Percentiles rank a stretch among this genome's conserved stretches.
These are phyloP conservation scores for Hemicordylus capensis DNA, from an alignment of 2,113 vertebrate genomes.

Conservation along the genomic window DNA sequence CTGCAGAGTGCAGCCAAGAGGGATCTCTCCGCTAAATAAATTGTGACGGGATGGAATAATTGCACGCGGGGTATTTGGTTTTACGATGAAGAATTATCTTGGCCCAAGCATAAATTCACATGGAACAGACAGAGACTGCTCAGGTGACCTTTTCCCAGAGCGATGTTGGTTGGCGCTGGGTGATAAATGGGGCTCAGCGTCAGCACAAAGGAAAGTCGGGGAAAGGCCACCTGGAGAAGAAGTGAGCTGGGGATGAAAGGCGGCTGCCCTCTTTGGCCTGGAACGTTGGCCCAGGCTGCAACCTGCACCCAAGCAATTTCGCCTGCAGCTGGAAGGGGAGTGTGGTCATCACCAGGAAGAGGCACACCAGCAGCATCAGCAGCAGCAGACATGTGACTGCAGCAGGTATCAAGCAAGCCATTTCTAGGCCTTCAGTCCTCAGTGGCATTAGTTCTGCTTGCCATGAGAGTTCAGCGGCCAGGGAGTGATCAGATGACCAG, in stretches of 20 bases:
- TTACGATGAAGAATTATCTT: conserved; percentile 45
- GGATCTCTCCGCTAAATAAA: neutral
- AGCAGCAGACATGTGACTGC: too few species aligned
- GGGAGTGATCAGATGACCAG: too few species aligned
- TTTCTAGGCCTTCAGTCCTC: neutral
- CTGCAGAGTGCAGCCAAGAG: conserved; percentile 44
- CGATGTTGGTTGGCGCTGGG: neutral
- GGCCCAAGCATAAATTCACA: conserved; percentile 53
- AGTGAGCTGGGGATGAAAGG: accelerated
- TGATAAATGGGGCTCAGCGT: conserved; percentile 25
- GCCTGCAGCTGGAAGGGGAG: neutral
- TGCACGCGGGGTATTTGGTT: conserved; percentile 3
- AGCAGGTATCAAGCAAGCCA: neutral
- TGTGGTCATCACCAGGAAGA: neutral
- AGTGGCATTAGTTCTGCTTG: neutral
- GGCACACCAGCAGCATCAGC: too few species aligned
- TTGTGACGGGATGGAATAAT: conserved; percentile 22
- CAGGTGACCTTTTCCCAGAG: conserved; percentile 59
- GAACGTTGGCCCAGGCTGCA: neutral
- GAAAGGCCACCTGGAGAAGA: neutral
- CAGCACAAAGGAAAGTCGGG: neutral
- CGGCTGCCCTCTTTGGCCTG: accelerated
- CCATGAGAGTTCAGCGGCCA: neutral
- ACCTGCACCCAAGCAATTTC: too few species aligned
- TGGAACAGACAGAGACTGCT: conserved; percentile 43